Evolutionary conservation across 2,113 vertebrate species (phyloP), one percentile per base, ranked within the genome.

Genomic region (Lethenteron reissneri): DNA sequence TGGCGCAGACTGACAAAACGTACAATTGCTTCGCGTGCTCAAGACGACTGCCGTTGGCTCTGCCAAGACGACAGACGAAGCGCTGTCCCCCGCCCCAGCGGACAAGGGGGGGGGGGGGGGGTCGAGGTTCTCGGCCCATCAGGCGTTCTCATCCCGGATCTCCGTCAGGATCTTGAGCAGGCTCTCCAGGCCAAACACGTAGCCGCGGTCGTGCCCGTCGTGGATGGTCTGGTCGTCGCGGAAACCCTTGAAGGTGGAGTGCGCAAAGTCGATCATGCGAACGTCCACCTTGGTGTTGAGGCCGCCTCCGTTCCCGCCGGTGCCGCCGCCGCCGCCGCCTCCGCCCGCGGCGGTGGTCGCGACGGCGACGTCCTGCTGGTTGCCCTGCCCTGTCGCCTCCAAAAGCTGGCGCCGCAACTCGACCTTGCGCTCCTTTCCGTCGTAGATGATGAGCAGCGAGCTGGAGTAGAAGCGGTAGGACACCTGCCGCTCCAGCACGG

Each of bases 391-490:
- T n/a, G 64, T 68, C n/a, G 64, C 64, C 11, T 68, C 64, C 64
- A 25, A 68, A 68, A 68, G 64, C n/a, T 21, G n/a, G n/a, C 64
- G 64, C n/a, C 64, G 64, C 9, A 25, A 9, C 25, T 68, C 64
- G 25, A 68, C 64, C 64, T 68, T 68, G 64, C 1, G 71, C 73
- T 82, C 81, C 74, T 81, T 81, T 1, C 83, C 84, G 0, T 85
- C 84, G 0, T 86, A 86, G 70, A 83, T 83, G 76, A 85, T 79
- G 76, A 85, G 83, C 8, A 85, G 82, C 0, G 84, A 86, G 78
- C 84, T 85, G 75, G 84, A 86, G 75, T 84, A 86, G 80, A 86
- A 86, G 13, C 84, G 78, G 74, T 83, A 85, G 2, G 84, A 83
- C 58, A 77, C 80, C 71, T 85, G 83, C 73, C 77, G 79, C 77